These are phyloP conservation scores for Eonycteris spelaea DNA, from an alignment of 2,113 vertebrate genomes.

Conservation along the genomic window DNA sequence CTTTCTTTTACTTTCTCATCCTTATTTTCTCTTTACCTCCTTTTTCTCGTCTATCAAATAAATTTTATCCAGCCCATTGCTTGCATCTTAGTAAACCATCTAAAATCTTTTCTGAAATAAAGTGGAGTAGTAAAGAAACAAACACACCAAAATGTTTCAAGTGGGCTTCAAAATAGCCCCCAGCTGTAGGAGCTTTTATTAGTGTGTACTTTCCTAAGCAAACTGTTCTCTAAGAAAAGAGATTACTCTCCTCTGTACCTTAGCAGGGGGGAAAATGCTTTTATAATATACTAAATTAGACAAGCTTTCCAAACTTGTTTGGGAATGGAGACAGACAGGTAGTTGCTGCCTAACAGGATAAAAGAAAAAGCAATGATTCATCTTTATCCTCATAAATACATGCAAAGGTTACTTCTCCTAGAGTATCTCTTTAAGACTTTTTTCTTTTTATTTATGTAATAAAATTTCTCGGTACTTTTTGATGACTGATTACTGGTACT, in stretches of 20 bases:
- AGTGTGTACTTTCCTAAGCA: conserved; percentile 14
- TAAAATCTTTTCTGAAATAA: conserved; percentile 50
- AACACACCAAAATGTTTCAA: conserved; percentile 51
- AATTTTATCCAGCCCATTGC: conserved; percentile 3
- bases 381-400: neutral
- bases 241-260: neutral
- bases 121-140: conserved; percentile 40
- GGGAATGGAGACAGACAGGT: neutral
- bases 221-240: conserved; percentile 43
- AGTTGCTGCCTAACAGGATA: neutral
- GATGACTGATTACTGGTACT: conserved; percentile 5
- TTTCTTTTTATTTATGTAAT: neutral
- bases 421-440: neutral
- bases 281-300: conserved; percentile 41
- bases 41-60: conserved; percentile 13
- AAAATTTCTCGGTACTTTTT: neutral
- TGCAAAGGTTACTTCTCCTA: conserved; percentile 16
- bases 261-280: conserved; percentile 27
- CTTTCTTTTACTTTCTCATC: conserved; percentile 6
- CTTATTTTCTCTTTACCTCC: neutral
- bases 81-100: conserved; percentile 30
- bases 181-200: conserved; percentile 38
- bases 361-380: neutral
- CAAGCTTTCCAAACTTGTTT: conserved; percentile 21
- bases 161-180: conserved; percentile 27